Base-by-base conservation (phyloP, 1,140 invertebrate species). In the Leucophenga varia region DNA sequence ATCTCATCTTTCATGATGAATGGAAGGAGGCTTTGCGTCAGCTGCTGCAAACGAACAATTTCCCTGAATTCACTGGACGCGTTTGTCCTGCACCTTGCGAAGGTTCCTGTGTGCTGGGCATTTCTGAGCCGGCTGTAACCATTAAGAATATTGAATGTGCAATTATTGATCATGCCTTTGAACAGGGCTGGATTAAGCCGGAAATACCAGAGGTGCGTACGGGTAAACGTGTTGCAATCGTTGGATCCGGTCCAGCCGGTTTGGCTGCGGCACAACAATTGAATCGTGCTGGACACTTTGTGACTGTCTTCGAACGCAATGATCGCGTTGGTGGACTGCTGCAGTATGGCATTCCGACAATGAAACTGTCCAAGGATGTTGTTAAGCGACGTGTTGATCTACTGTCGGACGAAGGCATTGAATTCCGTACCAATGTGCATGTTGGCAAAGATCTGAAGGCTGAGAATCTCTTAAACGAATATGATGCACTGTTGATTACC, bases 81-180 rank as follows among this genome's bases (percentile, higher is more conserved):
- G 95, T 98, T 8, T 99, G 97, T 74, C 97, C 97, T 9, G 96
- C 97, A 12, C 97, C 97, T 3, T 99, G 97, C 79, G 97, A 99
- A 82, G 96, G 93, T 35, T 91, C 96, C 2, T 99, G 97, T 78
- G 95, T 98, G 13, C 75, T 99, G 40, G 95, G 94, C 21, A 98
- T 99, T 64, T 94, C 92, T 35, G 89, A 94, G 60, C 93, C 94
- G 3, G 81, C 97, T 8, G 97, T 99, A 2, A 98, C 96, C 21
- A 99, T 99, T 67, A 99, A 99, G 76, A 97, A 97, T 72, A 98
- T 99, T 59, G 97, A 99, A 79, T 97, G 95, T 76, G 86, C 95
- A 17, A 99, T 99, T 65, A 98, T 99, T 59, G 97, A 99, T 79
- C 86, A 97, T 78, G 97, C 94, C 9, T 99, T 96, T 77, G 92